Conservation (phyloP, 2,113 vertebrate genomes). For the Albula goreensis region DNA sequence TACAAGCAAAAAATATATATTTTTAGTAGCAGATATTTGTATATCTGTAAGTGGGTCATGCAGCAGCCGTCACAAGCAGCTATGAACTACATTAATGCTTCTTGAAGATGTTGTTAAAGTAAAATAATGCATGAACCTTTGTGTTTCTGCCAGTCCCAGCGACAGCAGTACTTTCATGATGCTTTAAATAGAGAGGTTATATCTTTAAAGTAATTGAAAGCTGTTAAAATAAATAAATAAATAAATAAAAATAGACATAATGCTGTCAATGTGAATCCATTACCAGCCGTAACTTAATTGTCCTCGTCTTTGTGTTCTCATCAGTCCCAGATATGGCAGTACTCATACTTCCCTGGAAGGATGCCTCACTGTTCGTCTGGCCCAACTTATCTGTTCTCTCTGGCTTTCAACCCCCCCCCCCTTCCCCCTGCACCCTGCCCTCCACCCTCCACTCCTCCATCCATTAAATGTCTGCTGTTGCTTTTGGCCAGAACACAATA, state of each 20-base stretch:
- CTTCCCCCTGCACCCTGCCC: neutral
- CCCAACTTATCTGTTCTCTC: slow-evolving; percentile 34
- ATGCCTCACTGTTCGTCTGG: slow-evolving; percentile 26
- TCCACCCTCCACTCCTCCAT: neutral
- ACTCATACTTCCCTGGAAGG: neutral
- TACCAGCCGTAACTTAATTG: slow-evolving; percentile 2
- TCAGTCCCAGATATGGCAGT: neutral
- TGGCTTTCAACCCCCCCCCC: slow-evolving; percentile 23
- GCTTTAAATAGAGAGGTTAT: neutral
- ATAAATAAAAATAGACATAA: neutral
- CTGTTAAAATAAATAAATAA: neutral
- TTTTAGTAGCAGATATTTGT: too few species aligned
- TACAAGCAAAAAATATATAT: too few species aligned
- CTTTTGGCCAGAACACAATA: slow-evolving; percentile 30
- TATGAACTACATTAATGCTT: too few species aligned
- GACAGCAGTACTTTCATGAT: too few species aligned
- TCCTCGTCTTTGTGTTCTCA: neutral
- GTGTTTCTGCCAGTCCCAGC: too few species aligned
- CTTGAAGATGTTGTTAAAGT: too few species aligned
- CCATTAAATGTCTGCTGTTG: slow-evolving; percentile 36
- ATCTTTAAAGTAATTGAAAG: neutral
- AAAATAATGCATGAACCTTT: too few species aligned
- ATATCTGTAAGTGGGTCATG: too few species aligned
- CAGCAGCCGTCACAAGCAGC: too few species aligned
- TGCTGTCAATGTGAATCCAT: slow-evolving; percentile 12